Evolutionary conservation across 1,140 invertebrate species (phyloP).

Genomic region (Eumaeus atala): DNA sequence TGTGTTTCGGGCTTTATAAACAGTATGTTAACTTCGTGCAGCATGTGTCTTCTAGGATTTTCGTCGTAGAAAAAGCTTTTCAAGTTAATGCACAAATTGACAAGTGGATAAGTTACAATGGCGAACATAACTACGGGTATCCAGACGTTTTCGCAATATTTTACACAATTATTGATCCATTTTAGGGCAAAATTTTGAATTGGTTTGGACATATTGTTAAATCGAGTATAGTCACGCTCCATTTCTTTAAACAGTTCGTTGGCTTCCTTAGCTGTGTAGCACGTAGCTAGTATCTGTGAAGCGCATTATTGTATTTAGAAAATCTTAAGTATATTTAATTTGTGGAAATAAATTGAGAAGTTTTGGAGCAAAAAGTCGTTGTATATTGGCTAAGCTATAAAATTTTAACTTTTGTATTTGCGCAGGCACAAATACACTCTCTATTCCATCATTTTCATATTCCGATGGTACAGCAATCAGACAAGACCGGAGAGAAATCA

Average conservation of each 20-base stretch:
- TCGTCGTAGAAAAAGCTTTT: conserved; percentile 6
- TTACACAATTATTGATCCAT: neutral
- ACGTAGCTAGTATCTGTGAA: neutral
- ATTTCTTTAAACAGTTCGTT: conserved; percentile 2
- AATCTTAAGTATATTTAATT: too few species aligned
- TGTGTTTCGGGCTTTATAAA: neutral
- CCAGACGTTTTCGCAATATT: conserved; percentile 3
- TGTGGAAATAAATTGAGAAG: too few species aligned
- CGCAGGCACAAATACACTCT: too few species aligned
- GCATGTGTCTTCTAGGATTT: neutral
- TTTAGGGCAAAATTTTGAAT: neutral
- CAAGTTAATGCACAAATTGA: neutral
- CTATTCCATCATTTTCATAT: too few species aligned
- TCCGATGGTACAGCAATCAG: too few species aligned
- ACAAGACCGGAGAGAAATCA: too few species aligned
- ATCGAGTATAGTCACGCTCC: conserved; percentile 2
- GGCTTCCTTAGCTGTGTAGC: conserved; percentile 6
- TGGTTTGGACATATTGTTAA: neutral
- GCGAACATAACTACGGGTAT: conserved; percentile 2
- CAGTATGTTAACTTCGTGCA: conserved; percentile 8
- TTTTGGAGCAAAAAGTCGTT: neutral
- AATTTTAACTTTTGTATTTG: too few species aligned
- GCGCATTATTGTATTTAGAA: too few species aligned
- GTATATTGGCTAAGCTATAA: too few species aligned
- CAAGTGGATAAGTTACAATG: neutral